Conservation (phyloP, 1,140 invertebrate species). For the Drosophila mayri region DNA sequence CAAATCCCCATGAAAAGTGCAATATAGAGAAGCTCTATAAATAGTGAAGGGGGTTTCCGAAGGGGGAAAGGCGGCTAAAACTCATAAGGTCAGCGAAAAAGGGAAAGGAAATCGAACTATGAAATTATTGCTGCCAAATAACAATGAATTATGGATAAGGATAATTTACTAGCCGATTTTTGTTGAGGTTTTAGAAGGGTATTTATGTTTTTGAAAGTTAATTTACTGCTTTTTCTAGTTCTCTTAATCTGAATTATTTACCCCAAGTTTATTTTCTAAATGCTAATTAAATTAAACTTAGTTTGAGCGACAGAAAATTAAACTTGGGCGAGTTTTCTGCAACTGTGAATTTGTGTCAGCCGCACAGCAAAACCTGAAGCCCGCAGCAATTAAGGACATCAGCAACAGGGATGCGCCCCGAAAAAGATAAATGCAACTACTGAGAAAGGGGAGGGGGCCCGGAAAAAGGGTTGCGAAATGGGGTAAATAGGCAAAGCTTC, state of each 20-base stretch:
- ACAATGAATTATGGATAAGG: neutral
- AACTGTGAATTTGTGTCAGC: slow-evolving; percentile 23
- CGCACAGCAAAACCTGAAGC: slow-evolving; percentile 33
- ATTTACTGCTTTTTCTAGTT: neutral
- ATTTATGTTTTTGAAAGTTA: neutral
- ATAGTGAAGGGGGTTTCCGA: slow-evolving; percentile 12
- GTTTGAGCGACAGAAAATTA: slow-evolving; percentile 28
- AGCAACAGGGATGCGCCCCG: slow-evolving; percentile 47
- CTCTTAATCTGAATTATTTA: neutral
- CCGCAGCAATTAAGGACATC: slow-evolving; percentile 79
- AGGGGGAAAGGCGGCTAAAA: neutral
- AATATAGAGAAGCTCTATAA: slow-evolving; percentile 29
- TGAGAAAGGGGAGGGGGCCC: neutral
- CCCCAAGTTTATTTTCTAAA: neutral
- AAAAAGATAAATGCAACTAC: slow-evolving; percentile 63
- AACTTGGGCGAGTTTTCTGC: slow-evolving; percentile 25
- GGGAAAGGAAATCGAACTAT: slow-evolving; percentile 3
- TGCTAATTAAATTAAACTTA: neutral
- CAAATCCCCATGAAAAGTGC: slow-evolving; percentile 65
- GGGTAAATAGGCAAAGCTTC: slow-evolving; percentile 50
- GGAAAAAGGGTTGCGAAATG: neutral
- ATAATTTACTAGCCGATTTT: neutral
- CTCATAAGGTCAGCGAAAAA: slow-evolving; percentile 16
- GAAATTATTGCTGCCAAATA: neutral
- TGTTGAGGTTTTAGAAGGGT: too few species aligned